Conservation (phyloP, 2,113 vertebrate genomes). For the Amphiprion ocellaris region DNA sequence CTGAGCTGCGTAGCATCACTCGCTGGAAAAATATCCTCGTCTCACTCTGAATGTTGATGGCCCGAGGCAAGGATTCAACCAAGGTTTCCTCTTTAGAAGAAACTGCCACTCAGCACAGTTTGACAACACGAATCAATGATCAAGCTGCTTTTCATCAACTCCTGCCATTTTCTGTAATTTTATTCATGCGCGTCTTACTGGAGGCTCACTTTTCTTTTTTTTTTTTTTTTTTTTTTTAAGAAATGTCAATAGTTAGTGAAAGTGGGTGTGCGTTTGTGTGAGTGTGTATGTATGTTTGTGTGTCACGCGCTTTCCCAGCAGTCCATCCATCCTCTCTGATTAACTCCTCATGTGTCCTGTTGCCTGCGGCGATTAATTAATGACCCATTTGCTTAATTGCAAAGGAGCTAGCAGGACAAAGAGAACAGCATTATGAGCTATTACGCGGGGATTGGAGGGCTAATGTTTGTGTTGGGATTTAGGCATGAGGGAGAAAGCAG, state of each 20-base stretch:
- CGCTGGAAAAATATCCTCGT: slow-evolving; percentile 47
- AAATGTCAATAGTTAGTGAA: slow-evolving; percentile 67
- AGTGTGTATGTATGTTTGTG: slow-evolving; percentile 35
- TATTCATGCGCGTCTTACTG: slow-evolving; percentile 53
- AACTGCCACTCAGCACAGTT: slow-evolving; percentile 67
- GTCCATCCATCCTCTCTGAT: slow-evolving; percentile 77
- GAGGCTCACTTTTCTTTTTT: slow-evolving; percentile 54
- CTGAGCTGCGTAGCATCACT: slow-evolving; percentile 47
- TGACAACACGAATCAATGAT: slow-evolving; percentile 68
- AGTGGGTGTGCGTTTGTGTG: slow-evolving; percentile 10
- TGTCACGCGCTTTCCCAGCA: slow-evolving; percentile 45
- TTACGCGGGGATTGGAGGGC: slow-evolving; percentile 3
- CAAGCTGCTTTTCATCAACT: slow-evolving; percentile 63
- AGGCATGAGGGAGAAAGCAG: slow-evolving; percentile 25
- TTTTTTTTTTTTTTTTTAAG: background rate
- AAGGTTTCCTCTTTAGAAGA: slow-evolving; percentile 57
- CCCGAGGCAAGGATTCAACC: slow-evolving; percentile 52
- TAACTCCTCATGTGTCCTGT: slow-evolving; percentile 73
- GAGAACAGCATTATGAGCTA: slow-evolving; percentile 38
- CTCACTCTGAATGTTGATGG: slow-evolving; percentile 56
- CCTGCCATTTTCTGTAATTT: slow-evolving; percentile 64
- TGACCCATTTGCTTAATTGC: slow-evolving; percentile 83
- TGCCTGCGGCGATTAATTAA: slow-evolving; percentile 79
- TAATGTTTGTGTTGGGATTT: slow-evolving; percentile 36
- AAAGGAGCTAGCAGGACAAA: slow-evolving; percentile 63